Evolutionary conservation across 2,113 vertebrate species (phyloP).

Genomic region (Microcebus tavaratra): DNA sequence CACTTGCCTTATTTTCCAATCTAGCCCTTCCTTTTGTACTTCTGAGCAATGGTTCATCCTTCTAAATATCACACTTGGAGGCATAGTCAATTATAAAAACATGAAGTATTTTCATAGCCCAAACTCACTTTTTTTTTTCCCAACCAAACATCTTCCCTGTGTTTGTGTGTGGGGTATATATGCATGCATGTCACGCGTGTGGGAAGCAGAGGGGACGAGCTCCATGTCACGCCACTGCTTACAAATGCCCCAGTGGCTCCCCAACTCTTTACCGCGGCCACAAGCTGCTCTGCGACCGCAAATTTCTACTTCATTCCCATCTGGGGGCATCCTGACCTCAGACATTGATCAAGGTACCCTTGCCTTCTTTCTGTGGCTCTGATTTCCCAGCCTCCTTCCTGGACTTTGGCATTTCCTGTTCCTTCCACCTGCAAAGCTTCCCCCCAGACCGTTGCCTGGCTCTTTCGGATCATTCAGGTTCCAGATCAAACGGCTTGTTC

Average conservation of each 20-base stretch:
- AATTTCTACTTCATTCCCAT: not conserved
- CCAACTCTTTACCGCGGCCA: no score
- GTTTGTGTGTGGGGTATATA: not conserved
- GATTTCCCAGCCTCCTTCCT: not conserved
- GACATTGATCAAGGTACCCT: not conserved
- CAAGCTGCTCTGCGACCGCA: not conserved
- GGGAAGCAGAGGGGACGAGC: not conserved
- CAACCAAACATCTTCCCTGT: not conserved
- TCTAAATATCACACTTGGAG: conserved; percentile 31
- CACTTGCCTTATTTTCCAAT: not conserved
- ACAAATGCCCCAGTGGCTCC: not conserved
- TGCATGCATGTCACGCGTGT: not conserved
- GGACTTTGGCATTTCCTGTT: not conserved
- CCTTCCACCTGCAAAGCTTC: not conserved
- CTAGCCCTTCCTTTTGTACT: not conserved
- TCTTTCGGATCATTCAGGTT: not conserved
- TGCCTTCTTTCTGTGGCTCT: not conserved
- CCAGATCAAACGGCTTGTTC: not conserved
- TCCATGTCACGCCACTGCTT: not conserved
- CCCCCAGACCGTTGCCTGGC: not conserved
- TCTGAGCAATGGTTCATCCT: not conserved
- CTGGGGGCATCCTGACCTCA: not conserved
- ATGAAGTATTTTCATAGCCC: not conserved
- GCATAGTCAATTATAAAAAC: not conserved
- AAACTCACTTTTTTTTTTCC: not conserved